phyloP scores from a whole-genome alignment of 2,888 invertebrate species.

The Argyresthia albistria region DNA sequence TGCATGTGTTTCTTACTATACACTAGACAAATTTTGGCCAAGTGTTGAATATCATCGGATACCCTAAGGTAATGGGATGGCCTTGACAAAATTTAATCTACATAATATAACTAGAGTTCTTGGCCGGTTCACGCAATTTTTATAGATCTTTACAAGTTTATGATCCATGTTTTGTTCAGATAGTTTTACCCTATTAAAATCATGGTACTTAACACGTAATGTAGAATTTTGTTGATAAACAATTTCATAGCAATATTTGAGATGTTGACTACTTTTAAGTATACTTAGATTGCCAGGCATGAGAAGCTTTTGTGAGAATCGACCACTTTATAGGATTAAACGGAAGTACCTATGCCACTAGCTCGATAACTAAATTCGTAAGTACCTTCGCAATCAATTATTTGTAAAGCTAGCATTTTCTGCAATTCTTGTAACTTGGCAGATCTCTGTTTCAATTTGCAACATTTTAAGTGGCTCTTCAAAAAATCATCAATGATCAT shows the following conservation, averaged over 20 bases:
- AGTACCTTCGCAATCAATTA: background rate
- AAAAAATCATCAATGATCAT: too few species aligned
- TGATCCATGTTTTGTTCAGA: conserved; percentile 11
- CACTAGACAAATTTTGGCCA: too few species aligned
- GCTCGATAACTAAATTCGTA: background rate
- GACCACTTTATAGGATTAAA: conserved; percentile 1
- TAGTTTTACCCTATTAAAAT: conserved; percentile 4
- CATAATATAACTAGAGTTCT: background rate
- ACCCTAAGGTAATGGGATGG: too few species aligned
- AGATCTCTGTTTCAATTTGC: too few species aligned
- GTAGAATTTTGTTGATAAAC: conserved; percentile 13
- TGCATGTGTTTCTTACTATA: too few species aligned
- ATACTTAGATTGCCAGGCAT: conserved; percentile 35
- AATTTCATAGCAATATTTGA: conserved; percentile 49
- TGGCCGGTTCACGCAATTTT: conserved; percentile 38
- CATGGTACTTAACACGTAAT: background rate
- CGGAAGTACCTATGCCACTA: background rate
- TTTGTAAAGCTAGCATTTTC: background rate
- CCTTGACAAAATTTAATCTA: background rate
- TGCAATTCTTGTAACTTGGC: too few species aligned
- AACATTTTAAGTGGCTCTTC: too few species aligned
- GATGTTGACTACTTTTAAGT: conserved; percentile 70
- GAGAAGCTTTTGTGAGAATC: background rate
- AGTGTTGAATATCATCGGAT: too few species aligned
- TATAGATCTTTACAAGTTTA: conserved; percentile 63